Base-by-base conservation (phyloP, 2,113 vertebrate species). In the Podarcis muralis region DNA sequence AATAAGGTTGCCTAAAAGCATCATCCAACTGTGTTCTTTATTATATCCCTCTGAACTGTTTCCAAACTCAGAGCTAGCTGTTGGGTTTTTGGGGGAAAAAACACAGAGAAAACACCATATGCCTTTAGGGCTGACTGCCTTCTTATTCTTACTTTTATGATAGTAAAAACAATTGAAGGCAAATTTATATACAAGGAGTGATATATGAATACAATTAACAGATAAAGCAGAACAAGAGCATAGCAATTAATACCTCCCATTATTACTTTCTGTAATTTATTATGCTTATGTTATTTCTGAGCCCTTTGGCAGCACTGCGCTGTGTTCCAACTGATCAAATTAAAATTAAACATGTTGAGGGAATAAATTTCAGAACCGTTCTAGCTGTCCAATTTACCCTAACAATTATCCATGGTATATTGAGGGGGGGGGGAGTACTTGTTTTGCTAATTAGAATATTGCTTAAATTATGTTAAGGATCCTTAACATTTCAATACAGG, bases 1-100 rank as follows among this genome's bases (percentile, higher is more conserved):
- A 93, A 93, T 5, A 89, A 69, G 9, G 53, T 95, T 94, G 85
- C 91, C 74, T 82, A 86, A 92, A 27, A 35, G 3, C 30, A 75
- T 95, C 95, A 85, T 91, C n/a, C 86, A 93, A 95, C 7, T 0
- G 0, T 74, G 71, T 40, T 69, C 40, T 37, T 83, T 23, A 77
- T 68, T 71, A 2, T 66, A 37, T 75, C 88, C 81, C 57, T 90
- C 68, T 81, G 65, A 81, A 80, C 22, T 27, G 43, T 40, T 66
- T 72, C 35, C 3, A 72, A 40, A 87, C 27, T 78, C 65, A 59
- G 20, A 62, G 35, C 43, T 57, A 59, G 43, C 78, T 82, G 48
- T 74, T 74, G 72, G 30, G 43, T 86, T 11, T 6, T 85, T n/a
- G n/a, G n/a, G n/a, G n/a, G n/a, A 40, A 40, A 81, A 43, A 7